phyloP scores from a whole-genome alignment of 2,113 vertebrate genomes.

The Onychostruthus taczanowskii region DNA sequence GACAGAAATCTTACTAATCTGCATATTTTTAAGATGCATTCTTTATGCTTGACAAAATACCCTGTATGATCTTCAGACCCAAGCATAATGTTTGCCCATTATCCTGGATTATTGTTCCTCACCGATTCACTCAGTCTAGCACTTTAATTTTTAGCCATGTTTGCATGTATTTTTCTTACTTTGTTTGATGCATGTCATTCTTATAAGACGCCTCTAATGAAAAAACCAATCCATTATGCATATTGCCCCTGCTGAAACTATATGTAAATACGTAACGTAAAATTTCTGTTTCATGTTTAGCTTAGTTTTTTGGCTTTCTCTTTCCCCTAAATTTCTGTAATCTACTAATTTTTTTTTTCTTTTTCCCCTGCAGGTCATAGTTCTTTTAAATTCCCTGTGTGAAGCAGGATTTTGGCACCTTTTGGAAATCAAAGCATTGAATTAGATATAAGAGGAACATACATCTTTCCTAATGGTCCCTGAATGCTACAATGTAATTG shows the following conservation, averaged over 20 bases:
- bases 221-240: background rate
- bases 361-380: background rate
- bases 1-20: background rate
- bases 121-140: background rate
- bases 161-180: background rate
- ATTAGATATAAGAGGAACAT: background rate
- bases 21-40: background rate
- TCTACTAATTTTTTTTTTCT: background rate
- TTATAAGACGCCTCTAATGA: background rate
- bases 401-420: background rate
- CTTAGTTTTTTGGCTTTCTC: background rate
- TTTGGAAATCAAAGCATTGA: background rate
- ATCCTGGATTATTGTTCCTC: background rate
- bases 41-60: background rate
- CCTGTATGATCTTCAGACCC: background rate
- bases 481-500: background rate
- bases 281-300: background rate
- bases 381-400: background rate
- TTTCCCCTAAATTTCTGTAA: background rate
- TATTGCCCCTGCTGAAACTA: background rate
- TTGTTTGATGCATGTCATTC: background rate
- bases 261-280: background rate
- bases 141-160: background rate
- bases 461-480: background rate
- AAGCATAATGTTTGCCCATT: background rate